Base-by-base conservation (phyloP, 92 coral and sea anemone genomes). In the Porites rus region DNA sequence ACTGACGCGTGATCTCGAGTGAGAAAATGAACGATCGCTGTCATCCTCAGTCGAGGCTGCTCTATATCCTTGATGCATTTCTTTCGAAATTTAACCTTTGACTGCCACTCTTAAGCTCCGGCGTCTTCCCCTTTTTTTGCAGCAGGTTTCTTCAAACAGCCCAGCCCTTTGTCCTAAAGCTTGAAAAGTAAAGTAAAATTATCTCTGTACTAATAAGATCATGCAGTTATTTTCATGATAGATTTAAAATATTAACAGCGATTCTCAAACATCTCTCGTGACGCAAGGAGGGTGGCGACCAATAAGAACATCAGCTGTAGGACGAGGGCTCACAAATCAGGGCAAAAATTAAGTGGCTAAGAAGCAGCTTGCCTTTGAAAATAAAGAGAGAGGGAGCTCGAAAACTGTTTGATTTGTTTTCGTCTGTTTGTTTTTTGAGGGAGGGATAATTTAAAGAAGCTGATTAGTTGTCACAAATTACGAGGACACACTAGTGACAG, bases 1-100 rank as follows among this genome's bases (percentile, higher is more conserved):
- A 16, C 69, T 66, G 3, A 91, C 91, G 25, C 90, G 79, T 31
- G 93, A 85, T 19, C 43, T 59, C 71, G 87, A 73, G 72, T 74
- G 46, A 16, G 87, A 51, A 64, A 77, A 70, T 7, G 51, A n/a
- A n/a, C 59, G 10, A 14, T 83, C 79, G 87, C 51, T 62, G 72
- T 52, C 72, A 74, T 83, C 87, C 74, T 83, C 87, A 22, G 21
- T 61, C 60, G 79, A 63, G 5, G 87, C 80, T 18, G 71, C 72
- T 59, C 73, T 28, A 28, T 83, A 83, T 19, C 79, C 68, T 0
- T 79, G 87, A 18, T 82, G 87, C 87, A 83, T 83, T 19, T 50
- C 19, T 46, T 13, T 25, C 53, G 13, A 11, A 2, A 21, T 4
- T 17, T 4, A 46, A n/a, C 19, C 43, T 28, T 51, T 13, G 77